phyloP scores from a whole-genome alignment of 2,113 vertebrate species.

The Seriola aureovittata region DNA sequence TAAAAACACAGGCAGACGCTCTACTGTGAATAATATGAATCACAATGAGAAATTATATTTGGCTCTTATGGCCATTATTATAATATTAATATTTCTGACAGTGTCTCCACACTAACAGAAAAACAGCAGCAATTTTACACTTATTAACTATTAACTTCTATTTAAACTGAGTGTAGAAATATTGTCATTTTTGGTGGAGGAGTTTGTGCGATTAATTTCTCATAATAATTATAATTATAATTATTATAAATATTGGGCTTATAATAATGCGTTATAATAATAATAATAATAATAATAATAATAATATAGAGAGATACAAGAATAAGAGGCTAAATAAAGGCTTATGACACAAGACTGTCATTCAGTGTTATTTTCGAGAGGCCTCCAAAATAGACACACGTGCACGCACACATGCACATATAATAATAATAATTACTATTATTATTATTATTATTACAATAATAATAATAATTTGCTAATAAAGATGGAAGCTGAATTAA shows the following conservation, averaged over 20 bases:
- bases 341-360: not conserved
- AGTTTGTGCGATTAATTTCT: not conserved
- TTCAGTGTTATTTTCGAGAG: not conserved
- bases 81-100: not conserved
- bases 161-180: not conserved
- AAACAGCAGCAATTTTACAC: not conserved
- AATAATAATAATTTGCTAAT: not conserved
- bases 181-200: not conserved
- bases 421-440: not conserved
- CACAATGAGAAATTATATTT: not conserved
- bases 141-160: not conserved
- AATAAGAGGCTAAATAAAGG: not conserved
- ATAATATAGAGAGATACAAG: not conserved
- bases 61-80: not conserved
- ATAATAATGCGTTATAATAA: not conserved
- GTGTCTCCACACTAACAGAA: not conserved
- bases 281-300: not conserved
- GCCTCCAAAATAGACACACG: slow-evolving; percentile 3
- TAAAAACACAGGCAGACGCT: not conserved
- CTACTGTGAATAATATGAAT: not conserved
- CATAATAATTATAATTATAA: not conserved
- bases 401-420: not conserved
- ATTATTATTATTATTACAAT: not conserved
- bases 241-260: not conserved
- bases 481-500: not conserved